Evolutionary conservation across 1,140 invertebrate genomes (phyloP).

Genomic region (Dermatophagoides farinae): DNA sequence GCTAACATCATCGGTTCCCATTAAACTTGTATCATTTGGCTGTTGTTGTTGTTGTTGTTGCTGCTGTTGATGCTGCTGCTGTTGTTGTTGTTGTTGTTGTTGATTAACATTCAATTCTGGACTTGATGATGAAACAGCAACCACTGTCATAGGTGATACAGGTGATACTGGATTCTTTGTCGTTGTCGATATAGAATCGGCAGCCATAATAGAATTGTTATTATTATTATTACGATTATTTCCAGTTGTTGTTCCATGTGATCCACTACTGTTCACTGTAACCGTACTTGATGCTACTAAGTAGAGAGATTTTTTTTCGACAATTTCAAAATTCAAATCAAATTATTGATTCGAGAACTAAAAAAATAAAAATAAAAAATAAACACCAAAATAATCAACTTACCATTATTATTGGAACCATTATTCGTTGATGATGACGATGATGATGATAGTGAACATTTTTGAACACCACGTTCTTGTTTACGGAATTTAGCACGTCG

Average conservation of each 20-base stretch:
- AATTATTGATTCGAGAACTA: no score
- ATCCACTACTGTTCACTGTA: background rate
- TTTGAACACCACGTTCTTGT: constrained; percentile 6
- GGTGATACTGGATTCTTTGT: background rate
- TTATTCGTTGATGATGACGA: background rate
- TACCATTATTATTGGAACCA: background rate
- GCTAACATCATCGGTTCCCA: background rate
- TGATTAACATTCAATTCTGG: background rate
- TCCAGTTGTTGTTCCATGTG: background rate
- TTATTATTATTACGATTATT: background rate
- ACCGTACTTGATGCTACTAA: background rate
- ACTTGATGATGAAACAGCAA: background rate
- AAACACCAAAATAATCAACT: no score
- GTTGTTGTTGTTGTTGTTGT: background rate
- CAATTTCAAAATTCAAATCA: no score
- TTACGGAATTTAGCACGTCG: constrained; percentile 49
- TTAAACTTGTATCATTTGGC: background rate
- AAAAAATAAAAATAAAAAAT: no score
- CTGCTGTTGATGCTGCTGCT: background rate
- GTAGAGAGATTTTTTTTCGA: no score
- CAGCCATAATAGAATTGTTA: background rate
- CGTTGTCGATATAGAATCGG: background rate
- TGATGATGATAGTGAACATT: background rate
- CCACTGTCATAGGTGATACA: background rate
- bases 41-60: background rate